phyloP scores from a whole-genome alignment of 2,888 invertebrate genomes.

The Tricholauxania praeusta region DNA sequence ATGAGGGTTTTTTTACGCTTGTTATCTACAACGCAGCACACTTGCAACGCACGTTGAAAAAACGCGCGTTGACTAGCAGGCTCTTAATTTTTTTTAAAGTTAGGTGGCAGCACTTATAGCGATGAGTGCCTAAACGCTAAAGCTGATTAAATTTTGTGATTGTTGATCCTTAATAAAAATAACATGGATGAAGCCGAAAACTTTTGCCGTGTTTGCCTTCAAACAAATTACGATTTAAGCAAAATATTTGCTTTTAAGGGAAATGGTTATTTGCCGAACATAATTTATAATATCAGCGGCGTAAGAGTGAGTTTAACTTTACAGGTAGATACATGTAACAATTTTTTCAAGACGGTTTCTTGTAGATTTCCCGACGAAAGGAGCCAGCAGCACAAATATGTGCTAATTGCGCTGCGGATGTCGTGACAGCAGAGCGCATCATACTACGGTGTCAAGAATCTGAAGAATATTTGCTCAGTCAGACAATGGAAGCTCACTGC shows the following conservation, averaged over 20 bases:
- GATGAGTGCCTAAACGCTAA: too few species aligned
- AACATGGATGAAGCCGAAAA: neutral
- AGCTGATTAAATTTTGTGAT: too few species aligned
- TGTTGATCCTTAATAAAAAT: neutral
- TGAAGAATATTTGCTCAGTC: conserved; percentile 30
- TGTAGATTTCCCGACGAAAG: conserved; percentile 3
- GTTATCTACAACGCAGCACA: too few species aligned
- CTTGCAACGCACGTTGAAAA: too few species aligned
- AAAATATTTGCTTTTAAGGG: neutral
- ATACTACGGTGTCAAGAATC: conserved; percentile 40
- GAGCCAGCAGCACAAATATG: conserved; percentile 41
- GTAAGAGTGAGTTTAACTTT: conserved; percentile 27
- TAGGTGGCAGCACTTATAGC: too few species aligned
- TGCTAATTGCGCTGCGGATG: conserved; percentile 16
- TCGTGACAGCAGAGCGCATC: conserved; percentile 36
- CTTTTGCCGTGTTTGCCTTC: conserved; percentile 34
- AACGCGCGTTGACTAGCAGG: too few species aligned
- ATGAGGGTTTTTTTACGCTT: too few species aligned
- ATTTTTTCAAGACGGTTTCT: neutral
- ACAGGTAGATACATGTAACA: too few species aligned
- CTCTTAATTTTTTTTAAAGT: too few species aligned
- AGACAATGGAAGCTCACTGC: neutral
- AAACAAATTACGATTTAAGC: neutral
- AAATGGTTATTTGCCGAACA: conserved; percentile 32
- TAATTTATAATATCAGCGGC: conserved; percentile 41